These are phyloP conservation scores for Ctenosaura bakeri DNA, from an alignment of 2,797 vertebrate genomes.

Conservation along the genomic window DNA sequence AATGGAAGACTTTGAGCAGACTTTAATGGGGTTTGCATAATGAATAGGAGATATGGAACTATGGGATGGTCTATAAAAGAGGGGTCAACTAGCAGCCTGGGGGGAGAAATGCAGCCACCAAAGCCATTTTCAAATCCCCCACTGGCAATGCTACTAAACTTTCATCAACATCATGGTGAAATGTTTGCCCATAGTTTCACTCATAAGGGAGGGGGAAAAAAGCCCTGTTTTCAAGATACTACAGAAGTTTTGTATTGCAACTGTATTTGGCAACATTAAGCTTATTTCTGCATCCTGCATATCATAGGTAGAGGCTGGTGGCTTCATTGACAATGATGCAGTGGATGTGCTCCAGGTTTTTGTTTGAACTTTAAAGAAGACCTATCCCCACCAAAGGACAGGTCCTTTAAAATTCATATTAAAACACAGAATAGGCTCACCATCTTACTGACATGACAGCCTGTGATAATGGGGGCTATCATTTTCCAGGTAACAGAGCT, in stretches of 20 bases:
- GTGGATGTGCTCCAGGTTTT: background rate
- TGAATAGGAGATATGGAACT: conserved; percentile 13
- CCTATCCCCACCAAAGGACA: no score
- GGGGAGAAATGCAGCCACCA: no score
- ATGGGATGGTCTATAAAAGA: background rate
- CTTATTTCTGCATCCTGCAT: background rate
- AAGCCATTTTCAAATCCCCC: background rate
- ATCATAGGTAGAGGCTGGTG: background rate
- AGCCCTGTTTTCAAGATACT: background rate
- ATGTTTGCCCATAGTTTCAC: background rate
- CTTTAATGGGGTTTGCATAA: conserved; percentile 22
- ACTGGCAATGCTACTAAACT: background rate
- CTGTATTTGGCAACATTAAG: background rate
- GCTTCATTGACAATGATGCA: background rate
- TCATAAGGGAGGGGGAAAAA: no score
- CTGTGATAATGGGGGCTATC: no score
- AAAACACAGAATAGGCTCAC: no score
- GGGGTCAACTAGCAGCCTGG: background rate
- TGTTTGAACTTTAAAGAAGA: no score
- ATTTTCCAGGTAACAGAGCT: no score
- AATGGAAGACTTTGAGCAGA: conserved; percentile 21
- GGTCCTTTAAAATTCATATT: no score
- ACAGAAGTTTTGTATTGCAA: background rate
- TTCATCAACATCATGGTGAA: background rate
- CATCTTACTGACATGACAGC: no score